phyloP scores from a whole-genome alignment of 1,140 invertebrate genomes.

The Tetramorium alpestre region DNA sequence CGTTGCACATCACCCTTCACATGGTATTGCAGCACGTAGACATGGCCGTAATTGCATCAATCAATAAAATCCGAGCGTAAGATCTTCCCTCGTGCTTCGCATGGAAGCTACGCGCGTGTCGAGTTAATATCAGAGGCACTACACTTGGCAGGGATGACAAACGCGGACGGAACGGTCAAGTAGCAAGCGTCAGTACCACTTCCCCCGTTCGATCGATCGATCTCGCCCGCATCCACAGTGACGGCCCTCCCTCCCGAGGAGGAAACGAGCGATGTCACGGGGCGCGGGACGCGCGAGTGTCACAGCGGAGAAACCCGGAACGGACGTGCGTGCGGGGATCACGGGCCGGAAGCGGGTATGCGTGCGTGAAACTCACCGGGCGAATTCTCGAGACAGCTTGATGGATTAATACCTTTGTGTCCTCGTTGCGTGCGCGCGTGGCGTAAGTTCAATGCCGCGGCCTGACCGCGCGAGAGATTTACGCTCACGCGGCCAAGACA shows the following conservation, averaged over 20 bases:
- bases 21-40: neutral
- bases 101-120: conserved; percentile 11
- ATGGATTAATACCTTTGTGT: conserved; percentile 68
- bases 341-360: neutral
- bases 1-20: neutral
- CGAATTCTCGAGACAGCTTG: conserved; percentile 71
- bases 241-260: neutral
- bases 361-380: conserved; percentile 50
- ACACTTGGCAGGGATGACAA: conserved; percentile 48
- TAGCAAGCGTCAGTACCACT: conserved; percentile 62
- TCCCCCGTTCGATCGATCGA: conserved; percentile 69
- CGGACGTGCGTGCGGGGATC: neutral
- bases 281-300: conserved; percentile 18
- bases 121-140: conserved; percentile 36
- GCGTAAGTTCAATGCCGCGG: conserved; percentile 13
- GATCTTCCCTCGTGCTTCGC: neutral
- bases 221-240: neutral
- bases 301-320: conserved; percentile 16
- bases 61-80: conserved; percentile 30
- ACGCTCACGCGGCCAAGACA: neutral
- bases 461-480: conserved; percentile 23
- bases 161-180: conserved; percentile 45
- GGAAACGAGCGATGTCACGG: conserved; percentile 67
- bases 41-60: conserved; percentile 6
- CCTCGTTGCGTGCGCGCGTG: conserved; percentile 32